phyloP scores from a whole-genome alignment of 2,888 invertebrate species.

The Dasypolia templi region DNA sequence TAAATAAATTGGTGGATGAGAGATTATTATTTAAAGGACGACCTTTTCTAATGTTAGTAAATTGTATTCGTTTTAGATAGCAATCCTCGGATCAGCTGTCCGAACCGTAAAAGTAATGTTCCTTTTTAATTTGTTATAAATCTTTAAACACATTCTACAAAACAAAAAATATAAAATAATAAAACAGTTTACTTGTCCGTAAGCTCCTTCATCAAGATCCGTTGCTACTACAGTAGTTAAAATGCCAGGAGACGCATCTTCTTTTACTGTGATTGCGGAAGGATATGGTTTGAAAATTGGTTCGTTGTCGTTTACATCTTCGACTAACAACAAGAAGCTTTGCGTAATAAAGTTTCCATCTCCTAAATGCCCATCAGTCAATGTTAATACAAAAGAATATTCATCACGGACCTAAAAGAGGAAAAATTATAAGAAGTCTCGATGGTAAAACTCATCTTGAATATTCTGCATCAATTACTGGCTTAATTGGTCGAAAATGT shows the following conservation, averaged over 20 bases:
- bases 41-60: not conserved
- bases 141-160: not conserved
- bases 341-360: conserved; percentile 97
- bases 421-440: not conserved
- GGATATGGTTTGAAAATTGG: conserved; percentile 97
- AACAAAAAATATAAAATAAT: not conserved
- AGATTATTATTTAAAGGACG: not conserved
- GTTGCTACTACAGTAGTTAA: conserved; percentile 96
- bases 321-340: conserved; percentile 96
- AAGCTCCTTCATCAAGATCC: conserved; percentile 97
- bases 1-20: not conserved
- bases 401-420: conserved; percentile 94
- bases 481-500: not conserved
- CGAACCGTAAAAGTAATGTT: not conserved
- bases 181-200: conserved; percentile 93
- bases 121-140: not conserved
- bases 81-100: not conserved
- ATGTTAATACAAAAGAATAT: conserved; percentile 96
- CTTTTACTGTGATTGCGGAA: conserved; percentile 94
- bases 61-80: not conserved
- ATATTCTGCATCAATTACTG: not conserved
- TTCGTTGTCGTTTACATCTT: conserved; percentile 97
- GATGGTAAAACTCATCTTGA: not conserved
- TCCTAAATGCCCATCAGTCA: conserved; percentile 96
- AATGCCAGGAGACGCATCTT: conserved; percentile 94